Conservation (phyloP, 2,797 vertebrate genomes). For the Urocyon cinereoargenteus region DNA sequence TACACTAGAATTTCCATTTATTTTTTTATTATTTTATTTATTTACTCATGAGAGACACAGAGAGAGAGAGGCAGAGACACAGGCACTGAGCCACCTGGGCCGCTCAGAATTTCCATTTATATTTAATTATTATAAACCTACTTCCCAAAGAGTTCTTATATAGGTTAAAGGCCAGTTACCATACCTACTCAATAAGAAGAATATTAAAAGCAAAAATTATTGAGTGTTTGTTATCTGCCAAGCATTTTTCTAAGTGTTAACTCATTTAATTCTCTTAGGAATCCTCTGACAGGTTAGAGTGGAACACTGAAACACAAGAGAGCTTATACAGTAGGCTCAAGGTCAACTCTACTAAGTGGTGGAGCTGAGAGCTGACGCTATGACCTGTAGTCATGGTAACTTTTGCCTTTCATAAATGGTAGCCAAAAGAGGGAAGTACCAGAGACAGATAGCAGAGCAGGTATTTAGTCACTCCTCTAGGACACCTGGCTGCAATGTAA, state of each 20-base stretch:
- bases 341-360: not conserved
- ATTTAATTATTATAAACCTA: not conserved
- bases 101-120: not conserved
- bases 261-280: not conserved
- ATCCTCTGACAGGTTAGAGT: not conserved
- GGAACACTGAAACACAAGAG: not conserved
- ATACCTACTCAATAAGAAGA: not conserved
- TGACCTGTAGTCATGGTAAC: not conserved
- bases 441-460: not conserved
- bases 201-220: not conserved
- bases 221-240: not conserved
- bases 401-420: not conserved
- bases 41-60: no score
- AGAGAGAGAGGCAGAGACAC: no score
- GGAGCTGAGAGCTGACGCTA: not conserved
- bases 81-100: no score
- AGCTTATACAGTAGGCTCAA: not conserved
- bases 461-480: constrained; percentile 9
- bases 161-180: not conserved
- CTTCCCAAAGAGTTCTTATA: not conserved
- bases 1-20: not conserved
- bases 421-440: not conserved
- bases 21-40: no score
- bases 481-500: not conserved
- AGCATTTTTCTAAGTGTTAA: not conserved